phyloP scores from a whole-genome alignment of 2,797 vertebrate species.

The Pristis pectinata region DNA sequence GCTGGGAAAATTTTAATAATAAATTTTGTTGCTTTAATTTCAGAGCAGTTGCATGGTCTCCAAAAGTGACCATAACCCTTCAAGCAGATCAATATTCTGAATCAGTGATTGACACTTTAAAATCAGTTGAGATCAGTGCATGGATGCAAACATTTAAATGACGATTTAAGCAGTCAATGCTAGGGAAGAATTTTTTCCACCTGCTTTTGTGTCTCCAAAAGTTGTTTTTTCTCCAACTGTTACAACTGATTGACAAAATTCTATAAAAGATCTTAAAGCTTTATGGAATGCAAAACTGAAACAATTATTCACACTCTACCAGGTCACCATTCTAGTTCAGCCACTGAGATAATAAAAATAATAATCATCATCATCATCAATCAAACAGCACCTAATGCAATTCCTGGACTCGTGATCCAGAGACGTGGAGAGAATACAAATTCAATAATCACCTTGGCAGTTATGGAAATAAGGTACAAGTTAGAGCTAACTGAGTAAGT shows the following conservation, averaged over 20 bases:
- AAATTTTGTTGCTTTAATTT: background rate
- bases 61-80: background rate
- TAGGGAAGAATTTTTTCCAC: background rate
- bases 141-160: background rate
- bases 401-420: background rate
- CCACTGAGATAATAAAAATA: background rate
- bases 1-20: background rate
- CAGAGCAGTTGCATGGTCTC: background rate
- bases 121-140: background rate
- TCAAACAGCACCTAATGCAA: background rate
- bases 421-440: background rate
- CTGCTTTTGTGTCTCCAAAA: background rate
- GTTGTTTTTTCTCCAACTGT: too few species aligned
- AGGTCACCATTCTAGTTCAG: background rate
- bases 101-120: background rate
- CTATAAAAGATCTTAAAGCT: background rate
- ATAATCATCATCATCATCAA: too few species aligned
- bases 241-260: background rate
- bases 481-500: too few species aligned
- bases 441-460: background rate
- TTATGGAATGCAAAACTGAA: background rate
- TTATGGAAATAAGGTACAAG: background rate
- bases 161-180: background rate
- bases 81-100: background rate
- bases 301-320: background rate